phyloP scores from a whole-genome alignment of 2,888 invertebrate genomes.

The Synergus japonicus region DNA sequence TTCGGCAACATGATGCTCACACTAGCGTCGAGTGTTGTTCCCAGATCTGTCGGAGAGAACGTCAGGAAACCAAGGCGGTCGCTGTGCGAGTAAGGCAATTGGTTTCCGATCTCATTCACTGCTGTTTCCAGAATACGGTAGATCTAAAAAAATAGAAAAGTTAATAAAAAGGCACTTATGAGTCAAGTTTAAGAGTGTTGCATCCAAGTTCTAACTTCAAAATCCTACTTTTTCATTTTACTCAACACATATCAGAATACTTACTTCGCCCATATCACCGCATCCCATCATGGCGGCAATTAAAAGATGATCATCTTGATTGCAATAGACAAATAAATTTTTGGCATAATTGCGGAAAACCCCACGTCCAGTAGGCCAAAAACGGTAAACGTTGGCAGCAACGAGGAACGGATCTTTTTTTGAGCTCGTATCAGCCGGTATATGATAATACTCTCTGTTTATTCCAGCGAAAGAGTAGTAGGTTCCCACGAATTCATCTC shows the following conservation, averaged over 20 bases:
- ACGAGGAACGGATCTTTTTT: too few relatives aligned
- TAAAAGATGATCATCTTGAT: constrained; percentile 98
- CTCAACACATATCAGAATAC: too few relatives aligned
- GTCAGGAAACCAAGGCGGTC: constrained; percentile 98
- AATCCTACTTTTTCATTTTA: too few relatives aligned
- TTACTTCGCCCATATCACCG: constrained; percentile 88
- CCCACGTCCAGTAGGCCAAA: constrained; percentile 98
- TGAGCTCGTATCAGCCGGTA: too few relatives aligned
- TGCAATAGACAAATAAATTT: constrained; percentile 98
- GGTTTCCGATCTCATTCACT: constrained; percentile 96
- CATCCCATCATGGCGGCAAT: constrained; percentile 99
- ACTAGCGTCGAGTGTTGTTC: constrained; percentile 97
- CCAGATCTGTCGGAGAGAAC: constrained; percentile 99
- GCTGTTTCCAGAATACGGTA: constrained; percentile 92
- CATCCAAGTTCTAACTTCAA: too few relatives aligned
- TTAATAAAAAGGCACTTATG: background rate
- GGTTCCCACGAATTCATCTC: constrained; percentile 94
- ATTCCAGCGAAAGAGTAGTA: constrained; percentile 97
- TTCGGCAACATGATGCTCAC: constrained; percentile 99
- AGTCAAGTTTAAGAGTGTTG: background rate
- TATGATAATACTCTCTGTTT: constrained; percentile 78
- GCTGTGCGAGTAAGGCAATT: constrained; percentile 96
- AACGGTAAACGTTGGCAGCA: constrained; percentile 94
- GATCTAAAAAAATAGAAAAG: constrained; percentile 80
- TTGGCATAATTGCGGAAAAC: constrained; percentile 98